Evolutionary conservation across 2,113 vertebrate genomes (phyloP).

Genomic region (Chloebia gouldiae): DNA sequence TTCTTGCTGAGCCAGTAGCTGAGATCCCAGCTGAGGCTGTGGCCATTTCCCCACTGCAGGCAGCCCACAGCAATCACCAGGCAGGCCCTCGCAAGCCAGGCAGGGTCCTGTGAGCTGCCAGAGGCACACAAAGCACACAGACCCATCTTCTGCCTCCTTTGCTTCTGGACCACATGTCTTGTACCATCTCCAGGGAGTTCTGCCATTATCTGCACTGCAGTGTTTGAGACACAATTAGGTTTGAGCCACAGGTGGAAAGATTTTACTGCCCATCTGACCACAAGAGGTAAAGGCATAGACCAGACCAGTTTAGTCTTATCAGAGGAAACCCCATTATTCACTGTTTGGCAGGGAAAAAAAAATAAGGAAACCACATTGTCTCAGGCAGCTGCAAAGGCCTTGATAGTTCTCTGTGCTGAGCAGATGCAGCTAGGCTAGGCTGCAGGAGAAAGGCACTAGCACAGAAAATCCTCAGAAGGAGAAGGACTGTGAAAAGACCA

Average conservation of each 20-base stretch:
- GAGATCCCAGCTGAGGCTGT: not conserved
- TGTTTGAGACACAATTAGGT: not conserved
- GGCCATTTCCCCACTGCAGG: not conserved
- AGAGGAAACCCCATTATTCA: not conserved
- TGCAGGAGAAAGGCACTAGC: not conserved
- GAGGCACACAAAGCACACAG: not conserved
- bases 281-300: not conserved
- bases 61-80: fast-evolving
- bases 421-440: not conserved
- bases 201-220: not conserved
- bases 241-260: not conserved
- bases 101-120: fast-evolving
- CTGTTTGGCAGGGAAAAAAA: too few relatives aligned
- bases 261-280: not conserved
- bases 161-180: not conserved
- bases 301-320: not conserved
- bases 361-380: not conserved
- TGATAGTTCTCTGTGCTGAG: not conserved
- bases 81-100: not conserved
- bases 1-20: not conserved
- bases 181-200: not conserved
- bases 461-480: not conserved
- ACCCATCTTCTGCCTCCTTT: fast-evolving
- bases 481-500: not conserved
- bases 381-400: not conserved